phyloP scores from a whole-genome alignment of 2,797 vertebrate species.

The Hozukius guyotensis region DNA sequence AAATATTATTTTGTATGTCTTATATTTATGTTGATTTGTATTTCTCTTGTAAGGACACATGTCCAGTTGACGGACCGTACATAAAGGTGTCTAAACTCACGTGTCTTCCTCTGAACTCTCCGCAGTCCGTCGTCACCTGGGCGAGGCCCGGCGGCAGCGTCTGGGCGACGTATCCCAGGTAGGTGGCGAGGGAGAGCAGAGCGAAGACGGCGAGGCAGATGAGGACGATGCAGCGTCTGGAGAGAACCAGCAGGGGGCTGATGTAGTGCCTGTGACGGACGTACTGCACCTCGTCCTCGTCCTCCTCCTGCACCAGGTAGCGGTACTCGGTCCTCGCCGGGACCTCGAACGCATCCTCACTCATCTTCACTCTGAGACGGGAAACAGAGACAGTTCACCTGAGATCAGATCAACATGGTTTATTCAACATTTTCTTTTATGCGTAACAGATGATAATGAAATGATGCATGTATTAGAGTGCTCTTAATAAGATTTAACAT shows the following conservation, averaged over 20 bases:
- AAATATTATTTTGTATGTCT: background rate
- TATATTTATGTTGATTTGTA: background rate
- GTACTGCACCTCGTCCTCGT: constrained; percentile 75
- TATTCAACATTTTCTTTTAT: too few relatives aligned
- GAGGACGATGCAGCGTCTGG: constrained; percentile 76
- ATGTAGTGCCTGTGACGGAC: constrained; percentile 75
- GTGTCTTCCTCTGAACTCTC: constrained; percentile 60
- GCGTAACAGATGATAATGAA: too few relatives aligned
- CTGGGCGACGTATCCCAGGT: constrained; percentile 81
- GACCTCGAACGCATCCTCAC: constrained; percentile 79
- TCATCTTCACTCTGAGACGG: constrained; percentile 69
- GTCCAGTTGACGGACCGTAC: background rate
- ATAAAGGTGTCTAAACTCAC: constrained; percentile 49
- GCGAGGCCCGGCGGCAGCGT: constrained; percentile 64
- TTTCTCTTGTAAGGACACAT: background rate
- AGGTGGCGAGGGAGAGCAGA: constrained; percentile 75
- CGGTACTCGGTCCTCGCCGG: constrained; percentile 81
- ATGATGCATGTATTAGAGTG: too few relatives aligned
- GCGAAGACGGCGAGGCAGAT: constrained; percentile 63
- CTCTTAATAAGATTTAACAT: too few relatives aligned
- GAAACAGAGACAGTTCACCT: background rate
- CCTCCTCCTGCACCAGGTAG: constrained; percentile 82
- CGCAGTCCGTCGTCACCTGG: constrained; percentile 72
- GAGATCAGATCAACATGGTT: too few relatives aligned
- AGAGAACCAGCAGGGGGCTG: constrained; percentile 78